Conservation (phyloP, 2,888 invertebrate species). For the Calameuta filiformis region DNA sequence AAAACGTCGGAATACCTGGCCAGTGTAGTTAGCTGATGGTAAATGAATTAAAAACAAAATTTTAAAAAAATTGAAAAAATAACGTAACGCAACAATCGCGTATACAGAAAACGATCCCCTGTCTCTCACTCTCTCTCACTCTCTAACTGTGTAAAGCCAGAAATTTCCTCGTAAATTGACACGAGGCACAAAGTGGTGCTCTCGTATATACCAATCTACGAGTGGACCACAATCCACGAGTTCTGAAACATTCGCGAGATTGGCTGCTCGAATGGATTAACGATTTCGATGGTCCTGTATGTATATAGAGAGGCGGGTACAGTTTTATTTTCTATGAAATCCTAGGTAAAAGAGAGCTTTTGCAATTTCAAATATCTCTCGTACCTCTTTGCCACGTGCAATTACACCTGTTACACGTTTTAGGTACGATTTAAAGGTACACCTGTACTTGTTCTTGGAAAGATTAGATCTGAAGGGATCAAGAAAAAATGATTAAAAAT, state of each 20-base stretch:
- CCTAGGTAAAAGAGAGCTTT: no score
- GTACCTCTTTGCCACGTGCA: background rate
- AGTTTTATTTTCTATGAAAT: background rate
- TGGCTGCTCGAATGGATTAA: background rate
- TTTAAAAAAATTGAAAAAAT: background rate
- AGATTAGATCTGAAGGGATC: background rate
- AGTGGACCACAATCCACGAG: background rate
- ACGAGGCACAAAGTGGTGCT: background rate
- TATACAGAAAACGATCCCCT: background rate
- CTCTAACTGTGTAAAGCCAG: background rate
- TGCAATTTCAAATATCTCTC: no score
- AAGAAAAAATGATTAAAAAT: background rate
- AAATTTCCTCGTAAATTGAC: background rate
- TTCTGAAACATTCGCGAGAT: background rate
- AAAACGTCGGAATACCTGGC: background rate
- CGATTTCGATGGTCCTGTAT: background rate
- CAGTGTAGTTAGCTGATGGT: background rate
- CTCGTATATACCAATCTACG: constrained; percentile 1
- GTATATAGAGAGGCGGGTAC: background rate
- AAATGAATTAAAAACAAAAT: background rate
- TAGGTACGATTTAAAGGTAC: background rate
- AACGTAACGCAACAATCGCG: background rate
- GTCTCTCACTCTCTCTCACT: background rate
- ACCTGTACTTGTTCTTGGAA: background rate
- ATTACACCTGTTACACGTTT: background rate